Conservation (phyloP, 2,888 invertebrate genomes). For the Liposcelis brunnea region DNA sequence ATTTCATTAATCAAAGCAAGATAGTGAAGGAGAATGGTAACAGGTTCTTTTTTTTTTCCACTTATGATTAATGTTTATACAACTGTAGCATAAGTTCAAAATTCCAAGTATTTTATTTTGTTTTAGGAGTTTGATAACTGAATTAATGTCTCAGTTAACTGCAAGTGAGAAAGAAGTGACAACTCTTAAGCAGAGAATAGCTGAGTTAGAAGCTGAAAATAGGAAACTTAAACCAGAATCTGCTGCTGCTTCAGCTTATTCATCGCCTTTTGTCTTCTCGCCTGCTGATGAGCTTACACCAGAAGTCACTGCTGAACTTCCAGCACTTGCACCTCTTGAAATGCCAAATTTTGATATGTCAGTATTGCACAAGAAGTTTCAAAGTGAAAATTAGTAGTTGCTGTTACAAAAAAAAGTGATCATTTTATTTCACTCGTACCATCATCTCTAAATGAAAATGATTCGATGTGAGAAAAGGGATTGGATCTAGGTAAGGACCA, state of each 20-base stretch:
- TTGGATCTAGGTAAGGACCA: no score
- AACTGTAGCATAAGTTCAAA: background rate
- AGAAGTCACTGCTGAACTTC: conserved; percentile 22
- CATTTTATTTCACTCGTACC: no score
- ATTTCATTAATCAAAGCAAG: no score
- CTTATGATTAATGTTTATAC: background rate
- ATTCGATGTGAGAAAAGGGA: no score
- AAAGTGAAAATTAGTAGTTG: no score
- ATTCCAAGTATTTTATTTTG: background rate
- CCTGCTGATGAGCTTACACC: conserved; percentile 20
- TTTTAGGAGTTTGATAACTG: conserved; percentile 29
- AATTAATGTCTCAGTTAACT: conserved; percentile 44
- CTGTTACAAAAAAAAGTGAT: no score
- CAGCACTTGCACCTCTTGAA: conserved; percentile 39
- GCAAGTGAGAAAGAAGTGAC: conserved; percentile 45
- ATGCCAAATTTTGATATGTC: conserved; percentile 39
- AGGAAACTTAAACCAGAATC: conserved; percentile 16
- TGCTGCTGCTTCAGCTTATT: conserved; percentile 17
- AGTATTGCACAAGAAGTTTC: no score
- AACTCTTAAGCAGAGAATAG: conserved; percentile 37
- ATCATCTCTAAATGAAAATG: no score
- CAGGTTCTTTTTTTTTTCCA: no score
- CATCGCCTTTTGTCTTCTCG: conserved; percentile 20
- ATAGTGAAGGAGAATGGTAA: no score
- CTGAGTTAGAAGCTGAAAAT: conserved; percentile 37